Conservation (phyloP, 2,797 vertebrate genomes). For the Onychomys arenicola region DNA sequence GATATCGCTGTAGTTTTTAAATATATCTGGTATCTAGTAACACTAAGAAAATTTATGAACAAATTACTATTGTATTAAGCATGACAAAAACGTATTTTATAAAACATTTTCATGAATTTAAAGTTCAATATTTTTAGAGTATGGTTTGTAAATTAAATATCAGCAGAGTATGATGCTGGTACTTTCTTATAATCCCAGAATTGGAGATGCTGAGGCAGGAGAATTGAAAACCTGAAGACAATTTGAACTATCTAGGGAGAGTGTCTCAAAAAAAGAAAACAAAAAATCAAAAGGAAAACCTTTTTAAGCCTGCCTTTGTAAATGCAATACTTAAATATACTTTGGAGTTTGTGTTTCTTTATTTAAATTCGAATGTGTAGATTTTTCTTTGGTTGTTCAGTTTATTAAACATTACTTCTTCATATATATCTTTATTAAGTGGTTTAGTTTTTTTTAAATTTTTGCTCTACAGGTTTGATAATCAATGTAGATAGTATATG, state of each 20-base stretch:
- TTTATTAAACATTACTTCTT: neutral
- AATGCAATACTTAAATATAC: neutral
- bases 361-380: neutral
- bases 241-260: neutral
- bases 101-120: neutral
- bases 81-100: slow-evolving; percentile 6
- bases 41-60: neutral
- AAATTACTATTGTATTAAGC: slow-evolving; percentile 25
- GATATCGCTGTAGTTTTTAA: neutral
- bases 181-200: neutral
- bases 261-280: neutral
- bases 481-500: neutral
- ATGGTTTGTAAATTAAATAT: neutral
- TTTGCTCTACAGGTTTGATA: neutral
- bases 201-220: neutral
- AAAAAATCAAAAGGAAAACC: neutral
- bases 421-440: neutral
- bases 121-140: neutral
- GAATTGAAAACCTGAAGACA: neutral
- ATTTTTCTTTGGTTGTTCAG: neutral
- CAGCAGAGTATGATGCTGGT: no score
- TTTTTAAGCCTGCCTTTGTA: neutral
- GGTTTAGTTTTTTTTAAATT: neutral
- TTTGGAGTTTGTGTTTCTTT: neutral
- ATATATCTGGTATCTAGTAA: neutral